phyloP scores from a whole-genome alignment of 2,888 invertebrate genomes.

The Aleiodes leptofemur region DNA sequence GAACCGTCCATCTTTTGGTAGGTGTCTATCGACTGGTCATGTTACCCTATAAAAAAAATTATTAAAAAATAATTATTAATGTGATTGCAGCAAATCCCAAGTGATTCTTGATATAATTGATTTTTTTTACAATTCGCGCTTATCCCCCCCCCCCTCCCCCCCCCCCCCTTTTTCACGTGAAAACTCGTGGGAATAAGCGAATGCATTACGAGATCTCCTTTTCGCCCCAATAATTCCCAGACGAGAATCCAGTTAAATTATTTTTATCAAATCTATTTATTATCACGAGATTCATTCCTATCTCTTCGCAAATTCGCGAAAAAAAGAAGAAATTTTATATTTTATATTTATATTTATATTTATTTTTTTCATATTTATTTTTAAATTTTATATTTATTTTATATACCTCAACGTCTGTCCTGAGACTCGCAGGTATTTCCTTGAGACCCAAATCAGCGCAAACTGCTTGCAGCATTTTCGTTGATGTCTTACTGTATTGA shows the following conservation, averaged over 20 bases:
- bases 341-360: no score
- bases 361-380: no score
- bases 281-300: neutral
- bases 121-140: neutral
- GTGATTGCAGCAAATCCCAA: no score
- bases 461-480: constrained; percentile 77
- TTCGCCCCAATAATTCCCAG: neutral
- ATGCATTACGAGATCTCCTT: neutral
- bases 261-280: constrained; percentile 1
- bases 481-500: constrained; percentile 76
- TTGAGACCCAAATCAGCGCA: constrained; percentile 76
- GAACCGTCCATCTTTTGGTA: no score
- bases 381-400: no score
- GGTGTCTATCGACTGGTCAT: no score
- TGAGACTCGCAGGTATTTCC: constrained; percentile 76
- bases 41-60: no score
- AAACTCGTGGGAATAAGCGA: neutral
- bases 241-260: constrained; percentile 1
- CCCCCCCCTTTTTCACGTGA: neutral
- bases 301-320: constrained; percentile 2
- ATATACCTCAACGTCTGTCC: constrained; percentile 78
- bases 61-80: no score
- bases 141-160: no score
- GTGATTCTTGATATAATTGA: constrained; percentile 13
- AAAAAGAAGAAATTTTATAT: constrained; percentile 28